Base-by-base conservation (phyloP, 2,797 vertebrate species). In the Poeciliopsis infans region DNA sequence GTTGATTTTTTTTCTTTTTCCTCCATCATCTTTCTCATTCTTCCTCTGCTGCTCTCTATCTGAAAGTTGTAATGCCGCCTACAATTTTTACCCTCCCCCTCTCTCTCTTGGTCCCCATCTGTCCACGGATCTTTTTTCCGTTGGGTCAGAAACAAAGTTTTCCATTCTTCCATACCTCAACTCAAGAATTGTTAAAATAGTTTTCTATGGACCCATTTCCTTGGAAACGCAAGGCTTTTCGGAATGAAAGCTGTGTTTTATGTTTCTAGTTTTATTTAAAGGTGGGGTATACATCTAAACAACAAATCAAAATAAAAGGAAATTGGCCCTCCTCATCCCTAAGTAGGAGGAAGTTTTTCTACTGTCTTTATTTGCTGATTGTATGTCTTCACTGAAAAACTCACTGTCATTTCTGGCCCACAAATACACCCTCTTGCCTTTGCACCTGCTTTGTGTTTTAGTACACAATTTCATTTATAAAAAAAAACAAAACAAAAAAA, bases 71-170 rank as follows among this genome's bases (percentile, higher is more conserved):
- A 18, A 49, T 18, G 7, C 8, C 2, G 75, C 4, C 13, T 33
- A 39, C 57, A 71, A 47, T 45, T 45, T 64, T 28, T 1, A 41
- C 78, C 72, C 39, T 69, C 74, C 64, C 71, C 3, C 53, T 73
- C 43, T 28, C 13, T 69, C 39, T 43, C 36, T 5, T 5, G 66
- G 66, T 43, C 12, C 57, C 69, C n/a, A 25, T 79, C 46, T 64
- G 49, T 74, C 70, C 13, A 25, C 36, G 25, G 64, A 53, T 61
- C 83, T 47, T 5, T 81, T 86, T 43, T 78, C 46, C 75, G 47
- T n/a, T 55, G 0, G 16, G 36, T 36, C 45, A 69, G 1, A 72
- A 51, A 43, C 70, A 1, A 68, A 23, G 23, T 70, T 74, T 49
- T 43, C 33, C n/a, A 20, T 1, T 57, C 36, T n/a, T 72, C 53